phyloP scores from a whole-genome alignment of 2,888 invertebrate genomes.

The Drosophila cyrtoloma region DNA sequence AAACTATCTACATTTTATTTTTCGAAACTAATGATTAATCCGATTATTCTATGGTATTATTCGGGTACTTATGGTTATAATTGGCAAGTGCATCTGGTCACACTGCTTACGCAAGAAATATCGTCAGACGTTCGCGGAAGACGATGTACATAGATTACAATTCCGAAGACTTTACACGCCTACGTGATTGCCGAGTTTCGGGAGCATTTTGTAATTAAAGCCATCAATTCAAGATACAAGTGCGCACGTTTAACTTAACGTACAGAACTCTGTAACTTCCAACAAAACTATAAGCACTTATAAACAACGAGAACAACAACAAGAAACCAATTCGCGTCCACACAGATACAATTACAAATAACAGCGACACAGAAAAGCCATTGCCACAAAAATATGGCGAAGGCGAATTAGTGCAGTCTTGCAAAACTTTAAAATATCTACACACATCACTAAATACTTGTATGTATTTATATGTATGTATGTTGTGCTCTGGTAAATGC shows the following conservation, averaged over 20 bases:
- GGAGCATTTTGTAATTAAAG: slow-evolving; percentile 46
- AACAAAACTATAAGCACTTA: background rate
- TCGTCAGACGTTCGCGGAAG: slow-evolving; percentile 64
- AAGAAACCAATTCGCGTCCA: slow-evolving; percentile 45
- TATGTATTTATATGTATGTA: slow-evolving; percentile 19
- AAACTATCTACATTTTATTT: background rate
- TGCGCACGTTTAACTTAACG: slow-evolving; percentile 17
- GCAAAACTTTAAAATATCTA: slow-evolving; percentile 52
- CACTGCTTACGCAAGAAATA: slow-evolving; percentile 46
- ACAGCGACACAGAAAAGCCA: slow-evolving; percentile 42
- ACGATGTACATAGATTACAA: slow-evolving; percentile 60
- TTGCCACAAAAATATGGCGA: slow-evolving; percentile 62
- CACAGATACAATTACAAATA: slow-evolving; percentile 50
- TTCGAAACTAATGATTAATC: background rate
- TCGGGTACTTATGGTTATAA: background rate
- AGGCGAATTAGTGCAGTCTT: slow-evolving; percentile 63
- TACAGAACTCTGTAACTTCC: slow-evolving; percentile 15
- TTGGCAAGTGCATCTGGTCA: slow-evolving; percentile 23
- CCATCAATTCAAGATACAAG: slow-evolving; percentile 16
- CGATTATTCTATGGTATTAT: background rate
- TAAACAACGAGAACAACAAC: slow-evolving; percentile 34
- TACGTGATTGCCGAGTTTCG: slow-evolving; percentile 49
- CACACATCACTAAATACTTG: slow-evolving; percentile 27
- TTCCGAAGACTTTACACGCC: slow-evolving; percentile 60
- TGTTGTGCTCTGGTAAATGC: slow-evolving; percentile 49